Base-by-base conservation (phyloP, 2,888 invertebrate species). In the Lomographa bimaculata region DNA sequence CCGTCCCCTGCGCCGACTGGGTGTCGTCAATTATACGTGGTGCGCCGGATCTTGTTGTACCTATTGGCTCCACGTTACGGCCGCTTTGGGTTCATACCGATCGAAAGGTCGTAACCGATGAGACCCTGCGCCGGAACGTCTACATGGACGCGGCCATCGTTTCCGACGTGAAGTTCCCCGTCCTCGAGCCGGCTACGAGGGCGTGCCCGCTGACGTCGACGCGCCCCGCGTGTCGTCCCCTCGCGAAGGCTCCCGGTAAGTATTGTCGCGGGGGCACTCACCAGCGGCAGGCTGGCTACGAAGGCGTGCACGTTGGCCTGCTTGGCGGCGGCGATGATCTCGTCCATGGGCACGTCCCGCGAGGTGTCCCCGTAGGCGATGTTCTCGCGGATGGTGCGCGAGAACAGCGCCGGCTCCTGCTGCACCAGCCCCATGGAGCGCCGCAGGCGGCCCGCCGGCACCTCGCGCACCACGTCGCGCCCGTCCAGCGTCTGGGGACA, bases 361-460 rank as follows among this genome's bases (percentile, higher is more conserved):
- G 79, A 74, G 66, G 92, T 94, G 71, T 95, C 95, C 0, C 97
- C 97, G 73, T 97, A 97, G 0, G 94, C 94, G 64, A 97, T 97
- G 77, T 97, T 97, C 60, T 97, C 95, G 0, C 92, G 91, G 30
- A 97, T 93, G 34, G 92, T 93, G 39, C 94, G 90, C 64, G 94
- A 94, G 83, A 97, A 97, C 14, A 97, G 90, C 2, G 93, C 92
- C 0, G 96, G 96, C 65, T 97, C 96, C 77, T 97, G 97, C 6
- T 94, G 94, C 4, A 97, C 93, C 10, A 97, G 90, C 0, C 95
- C 96, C 34, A 96, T 84, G 67, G 94, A 93, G 5, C 91, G 83
- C 27, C 97, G 90, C 16, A 96, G 79, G 50, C 90, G 90, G 0
- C 86, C 72, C n/a, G 95, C 76, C 7, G 94, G 91, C 18, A 96